Percentiles rank a stretch among this genome's conserved stretches.
phyloP scores from a whole-genome alignment of 2,797 vertebrate species.

The Oreochromis grahami region DNA sequence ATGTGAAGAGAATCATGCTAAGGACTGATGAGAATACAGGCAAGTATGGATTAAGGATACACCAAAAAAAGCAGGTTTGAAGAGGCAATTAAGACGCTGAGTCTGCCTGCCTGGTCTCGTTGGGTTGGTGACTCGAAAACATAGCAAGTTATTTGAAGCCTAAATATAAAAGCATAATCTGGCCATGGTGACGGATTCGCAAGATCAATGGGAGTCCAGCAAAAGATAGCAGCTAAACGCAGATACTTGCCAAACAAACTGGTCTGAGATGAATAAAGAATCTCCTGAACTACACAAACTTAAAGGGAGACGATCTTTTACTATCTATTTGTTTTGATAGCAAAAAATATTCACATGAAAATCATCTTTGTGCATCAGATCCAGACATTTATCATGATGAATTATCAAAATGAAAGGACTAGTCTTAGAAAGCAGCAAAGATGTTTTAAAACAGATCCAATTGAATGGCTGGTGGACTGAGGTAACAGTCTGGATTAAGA shows the following conservation, averaged over 20 bases:
- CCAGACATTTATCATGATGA: neutral
- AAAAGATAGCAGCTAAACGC: neutral
- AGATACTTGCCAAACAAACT: neutral
- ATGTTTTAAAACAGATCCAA: neutral
- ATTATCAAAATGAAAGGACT: neutral
- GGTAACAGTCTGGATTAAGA: neutral
- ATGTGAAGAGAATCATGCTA: neutral
- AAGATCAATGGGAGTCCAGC: neutral
- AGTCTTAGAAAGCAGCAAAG: neutral
- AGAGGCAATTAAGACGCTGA: neutral
- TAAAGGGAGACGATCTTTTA: rapidly evolving
- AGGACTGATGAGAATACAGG: rapidly evolving
- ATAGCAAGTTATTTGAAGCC: neutral
- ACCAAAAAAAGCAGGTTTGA: neutral
- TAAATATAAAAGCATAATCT: slow-evolving; percentile 1
- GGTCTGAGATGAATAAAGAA: neutral
- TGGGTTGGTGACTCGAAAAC: neutral
- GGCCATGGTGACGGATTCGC: neutral
- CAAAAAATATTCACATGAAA: neutral
- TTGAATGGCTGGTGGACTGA: neutral
- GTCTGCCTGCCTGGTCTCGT: neutral
- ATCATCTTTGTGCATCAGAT: neutral
- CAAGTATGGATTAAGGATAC: neutral
- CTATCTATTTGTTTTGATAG: neutral
- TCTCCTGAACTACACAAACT: neutral